Percentiles rank a stretch among this genome's conserved stretches.
These are phyloP conservation scores for Drosophila kanekoi DNA, from an alignment of 2,888 invertebrate species.

Conservation along the genomic window DNA sequence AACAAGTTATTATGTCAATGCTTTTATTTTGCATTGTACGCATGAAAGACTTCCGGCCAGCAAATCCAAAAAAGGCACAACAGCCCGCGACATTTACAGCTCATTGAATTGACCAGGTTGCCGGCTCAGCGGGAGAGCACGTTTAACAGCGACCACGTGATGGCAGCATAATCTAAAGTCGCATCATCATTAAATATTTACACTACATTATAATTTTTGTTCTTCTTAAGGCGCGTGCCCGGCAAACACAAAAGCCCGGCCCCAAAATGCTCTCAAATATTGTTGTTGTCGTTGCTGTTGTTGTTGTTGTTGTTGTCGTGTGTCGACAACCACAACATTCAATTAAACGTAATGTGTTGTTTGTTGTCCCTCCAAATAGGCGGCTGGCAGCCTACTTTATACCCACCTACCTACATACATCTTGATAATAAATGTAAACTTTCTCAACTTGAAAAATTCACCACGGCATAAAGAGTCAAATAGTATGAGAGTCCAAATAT, in stretches of 20 bases:
- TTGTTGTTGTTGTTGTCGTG: slow-evolving; percentile 27
- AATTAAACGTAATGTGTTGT: slow-evolving; percentile 78
- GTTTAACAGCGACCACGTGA: slow-evolving; percentile 70
- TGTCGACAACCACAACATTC: slow-evolving; percentile 74
- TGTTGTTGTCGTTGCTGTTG: slow-evolving; percentile 23
- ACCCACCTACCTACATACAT: slow-evolving; percentile 13
- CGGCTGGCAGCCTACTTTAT: slow-evolving; percentile 1
- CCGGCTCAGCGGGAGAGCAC: slow-evolving; percentile 40
- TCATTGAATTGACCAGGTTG: slow-evolving; percentile 67
- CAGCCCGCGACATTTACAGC: slow-evolving; percentile 56
- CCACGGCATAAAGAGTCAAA: slow-evolving; percentile 61
- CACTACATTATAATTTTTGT: slow-evolving; percentile 78
- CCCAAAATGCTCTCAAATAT: slow-evolving; percentile 7
- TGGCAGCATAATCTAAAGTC: slow-evolving; percentile 68
- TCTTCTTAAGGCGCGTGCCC: slow-evolving; percentile 57
- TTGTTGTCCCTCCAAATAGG: slow-evolving; percentile 67
- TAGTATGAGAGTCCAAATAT: slow-evolving; percentile 50
- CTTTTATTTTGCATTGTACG: slow-evolving; percentile 17
- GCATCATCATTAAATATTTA: slow-evolving; percentile 79
- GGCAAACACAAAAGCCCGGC: slow-evolving; percentile 36
- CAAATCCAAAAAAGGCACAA: slow-evolving; percentile 3
- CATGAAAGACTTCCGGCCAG: slow-evolving; percentile 11
- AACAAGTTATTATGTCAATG: slow-evolving; percentile 34
- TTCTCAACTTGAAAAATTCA: slow-evolving; percentile 66
- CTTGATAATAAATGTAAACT: slow-evolving; percentile 76